Base-by-base conservation (phyloP, 2,888 invertebrate species). In the Glyphotaelius pellucidus region DNA sequence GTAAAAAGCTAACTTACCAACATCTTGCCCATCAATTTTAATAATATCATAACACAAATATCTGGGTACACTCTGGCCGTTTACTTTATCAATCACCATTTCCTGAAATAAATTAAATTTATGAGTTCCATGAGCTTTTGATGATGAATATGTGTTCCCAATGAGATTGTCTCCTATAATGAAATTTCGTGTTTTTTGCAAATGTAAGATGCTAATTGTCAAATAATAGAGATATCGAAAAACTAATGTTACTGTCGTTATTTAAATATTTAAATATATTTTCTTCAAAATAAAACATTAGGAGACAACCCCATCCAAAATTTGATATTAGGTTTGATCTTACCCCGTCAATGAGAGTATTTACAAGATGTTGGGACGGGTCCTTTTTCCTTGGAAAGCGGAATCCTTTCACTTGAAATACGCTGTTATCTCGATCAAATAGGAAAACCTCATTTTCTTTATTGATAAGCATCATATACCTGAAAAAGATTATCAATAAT, bases 401-500 rank as follows among this genome's bases (percentile, higher is more conserved):
- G 80, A 99, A 95, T 79, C 97, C 97, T 19, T 97, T 96, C 4
- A 99, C 98, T 95, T 98, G 97, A 95, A 98, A 99, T 87, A 99
- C 97, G 94, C 98, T 98, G 95, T 99, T 98, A 95, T 99, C 99
- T 94, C 99, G 97, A 96, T 99, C 99, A 94, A 99, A 96, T 96
- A 99, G 99, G 95, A 98, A 99, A 30, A 99, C 97, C 94, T 99
- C 97, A 93, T 98, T 97, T 94, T 97, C 97, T 35, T 98, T 98
- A 94, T 98, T 97, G 93, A 99, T 99, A 83, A 99, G 96, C 98
- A 99, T 98, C 98, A 99, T 98, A 95, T 99, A 99, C 94, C 99
- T 98, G 94, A 35, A 93, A 93, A 80, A 52, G n/a, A 14, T 83
- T 83, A 32, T 83, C 2, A 31, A 83, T 83, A 31, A 47, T 47